Base-by-base conservation (phyloP, 1,140 invertebrate species). In the Bombus consobrinus region DNA sequence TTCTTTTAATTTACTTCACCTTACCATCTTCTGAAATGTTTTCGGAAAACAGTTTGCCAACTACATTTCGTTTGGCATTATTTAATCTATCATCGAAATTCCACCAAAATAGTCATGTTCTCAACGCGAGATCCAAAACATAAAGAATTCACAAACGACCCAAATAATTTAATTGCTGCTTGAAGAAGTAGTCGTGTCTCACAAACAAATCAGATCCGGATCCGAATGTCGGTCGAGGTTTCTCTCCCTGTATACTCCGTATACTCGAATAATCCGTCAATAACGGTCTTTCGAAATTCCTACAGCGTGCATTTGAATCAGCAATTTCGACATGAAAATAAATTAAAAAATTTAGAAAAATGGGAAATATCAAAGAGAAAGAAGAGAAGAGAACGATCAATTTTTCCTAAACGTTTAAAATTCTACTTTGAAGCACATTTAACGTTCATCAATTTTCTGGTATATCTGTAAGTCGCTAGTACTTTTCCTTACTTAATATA, bases 211-310 rank as follows among this genome's bases (percentile, higher is more conserved):
- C 37, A 77, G 75, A 77, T 77, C 57, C 75, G 75, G 75, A 37
- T 77, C 41, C 37, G 75, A 77, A 77, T 77, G 57, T 62, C 75
- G 75, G 75, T 77, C 75, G 75, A 77, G 75, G 75, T 77, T 77
- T 77, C 75, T 77, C 75, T 77, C 75, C 18, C 57, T 59, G 57
- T 28, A 53, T 25, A 34, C 32, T 34, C 32, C 4, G 22, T 37
- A 34, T 13, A 15, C 43, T 74, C 9, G 43, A 47, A 53, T 53
- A 74, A 34, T 25, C n/a, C 22, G n/a, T 28, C 43, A 34, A 74
- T 74, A 74, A 53, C n/a, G 25, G 28, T n/a, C 39, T 71, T 41
- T 41, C 25, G 25, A 32, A 53, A 53, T 74, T n/a, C 32, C 32
- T 34, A 74, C 43, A 6, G 28, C 18, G 3, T 32, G 5, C 41